A percentile compares a stretch with the other conserved stretches of the same genome.
These are phyloP conservation scores for Tamandua tetradactyla DNA, from an alignment of 2,797 vertebrate species.

Conservation along the genomic window DNA sequence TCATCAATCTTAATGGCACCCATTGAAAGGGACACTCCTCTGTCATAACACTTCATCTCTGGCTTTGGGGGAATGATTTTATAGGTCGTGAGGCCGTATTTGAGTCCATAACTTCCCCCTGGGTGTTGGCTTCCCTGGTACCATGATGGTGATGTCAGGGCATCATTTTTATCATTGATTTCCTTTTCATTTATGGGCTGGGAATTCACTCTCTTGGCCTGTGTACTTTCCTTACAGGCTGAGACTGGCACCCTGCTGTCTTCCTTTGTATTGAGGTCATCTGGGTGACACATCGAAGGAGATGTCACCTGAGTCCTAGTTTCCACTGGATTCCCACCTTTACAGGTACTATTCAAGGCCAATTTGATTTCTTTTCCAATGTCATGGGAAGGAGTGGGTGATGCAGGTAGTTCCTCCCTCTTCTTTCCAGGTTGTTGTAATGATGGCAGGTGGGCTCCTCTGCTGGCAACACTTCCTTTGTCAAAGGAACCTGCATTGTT, in stretches of 20 bases:
- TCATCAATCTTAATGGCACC: slow-evolving; percentile 97
- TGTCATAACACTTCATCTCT: slow-evolving; percentile 81
- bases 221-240: slow-evolving; percentile 48
- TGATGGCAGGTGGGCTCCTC: not conserved
- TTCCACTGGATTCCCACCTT: slow-evolving; percentile 36
- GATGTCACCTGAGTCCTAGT: slow-evolving; percentile 48
- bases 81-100: slow-evolving; percentile 94
- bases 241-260: not conserved
- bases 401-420: slow-evolving; percentile 52
- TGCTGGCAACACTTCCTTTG: not conserved
- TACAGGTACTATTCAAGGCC: not conserved
- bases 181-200: slow-evolving; percentile 40
- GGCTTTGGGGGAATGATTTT: slow-evolving; percentile 95
- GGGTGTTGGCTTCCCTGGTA: slow-evolving; percentile 69
- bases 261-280: slow-evolving; percentile 54
- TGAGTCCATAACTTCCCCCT: slow-evolving; percentile 84
- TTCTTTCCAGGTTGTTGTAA: slow-evolving; percentile 58
- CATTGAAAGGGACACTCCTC: slow-evolving; percentile 82
- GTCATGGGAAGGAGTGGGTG: slow-evolving; percentile 9
- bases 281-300: not conserved
- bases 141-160: slow-evolving; percentile 63
- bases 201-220: not conserved
- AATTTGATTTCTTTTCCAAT: slow-evolving; percentile 50
- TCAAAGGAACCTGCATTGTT: slow-evolving; percentile 87
- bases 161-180: not conserved